Evolutionary conservation across 2,113 vertebrate genomes (phyloP).

Genomic region (Stegostoma tigrinum): DNA sequence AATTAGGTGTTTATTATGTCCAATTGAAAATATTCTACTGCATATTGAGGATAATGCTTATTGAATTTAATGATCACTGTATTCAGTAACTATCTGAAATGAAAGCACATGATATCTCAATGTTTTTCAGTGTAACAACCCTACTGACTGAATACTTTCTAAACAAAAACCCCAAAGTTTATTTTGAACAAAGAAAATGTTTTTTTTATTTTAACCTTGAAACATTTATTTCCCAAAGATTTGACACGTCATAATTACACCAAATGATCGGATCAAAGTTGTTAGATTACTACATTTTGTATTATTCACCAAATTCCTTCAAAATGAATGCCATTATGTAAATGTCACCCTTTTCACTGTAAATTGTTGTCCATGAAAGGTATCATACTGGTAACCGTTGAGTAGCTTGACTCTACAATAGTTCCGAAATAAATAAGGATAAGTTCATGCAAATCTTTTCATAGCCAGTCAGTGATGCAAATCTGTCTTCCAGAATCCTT

Average conservation of each 20-base stretch:
- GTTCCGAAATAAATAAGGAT: background rate
- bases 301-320: background rate
- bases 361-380: background rate
- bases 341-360: background rate
- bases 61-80: background rate
- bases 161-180: background rate
- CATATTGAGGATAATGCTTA: background rate
- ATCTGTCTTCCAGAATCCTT: background rate
- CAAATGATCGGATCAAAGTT: background rate
- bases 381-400: background rate
- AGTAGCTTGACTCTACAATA: background rate
- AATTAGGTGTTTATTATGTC: background rate
- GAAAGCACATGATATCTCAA: background rate
- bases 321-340: background rate
- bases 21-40: background rate
- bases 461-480: background rate
- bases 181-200: background rate
- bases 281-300: background rate
- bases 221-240: background rate
- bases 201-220: background rate
- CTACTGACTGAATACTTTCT: background rate
- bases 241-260: background rate
- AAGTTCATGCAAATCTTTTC: background rate
- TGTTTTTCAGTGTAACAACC: background rate
- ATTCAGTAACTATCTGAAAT: background rate